Base-by-base conservation (phyloP, 2,888 invertebrate species). In the Neocrepidodera transversa region DNA sequence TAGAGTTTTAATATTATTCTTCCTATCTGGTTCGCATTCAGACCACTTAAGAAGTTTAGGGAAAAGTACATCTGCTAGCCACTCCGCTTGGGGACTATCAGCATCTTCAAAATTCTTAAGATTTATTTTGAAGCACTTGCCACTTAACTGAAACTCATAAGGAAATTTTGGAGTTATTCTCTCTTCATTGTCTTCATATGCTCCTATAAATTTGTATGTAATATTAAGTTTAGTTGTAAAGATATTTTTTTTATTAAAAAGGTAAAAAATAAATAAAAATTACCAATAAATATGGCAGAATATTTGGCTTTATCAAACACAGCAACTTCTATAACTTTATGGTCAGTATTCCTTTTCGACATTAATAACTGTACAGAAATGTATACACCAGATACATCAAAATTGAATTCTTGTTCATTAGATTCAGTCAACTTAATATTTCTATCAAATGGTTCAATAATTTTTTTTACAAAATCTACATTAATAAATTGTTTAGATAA, bases 1-100 rank as follows among this genome's bases (percentile, higher is more conserved):
- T 38, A 95, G 79, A 0, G 93, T 93, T 65, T 65, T 69, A 51
- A 65, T 35, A 7, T 16, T 43, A 52, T 76, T 68, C 40, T 69
- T 36, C 66, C 72, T 74, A 68, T 78, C 69, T 65, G 75, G 54
- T 59, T 76, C 67, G 72, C 82, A 80, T 73, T 83, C 69, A 69
- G 84, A 81, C 89, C 90, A 89, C 72, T 86, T 87, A 1, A 84
- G 65, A 59, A 90, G 75, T 74, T 87, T 87, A 10, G 83, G 81
- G 64, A 88, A 80, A 30, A 89, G 78, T 65, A 79, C 81, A 20
- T 82, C 79, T 36, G 76, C 75, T 4, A 89, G 78, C 89, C 88
- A 89, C 32, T 75, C 67, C 5, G 78, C 72, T 71, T 76, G 75
- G 28, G 65, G 52, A 8, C 71, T 71, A 64, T 81, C 80, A 40